Percentiles rank a stretch among this genome's conserved stretches.
These are phyloP conservation scores for Drosophila leonis DNA, from an alignment of 2,888 invertebrate genomes.

Conservation along the genomic window DNA sequence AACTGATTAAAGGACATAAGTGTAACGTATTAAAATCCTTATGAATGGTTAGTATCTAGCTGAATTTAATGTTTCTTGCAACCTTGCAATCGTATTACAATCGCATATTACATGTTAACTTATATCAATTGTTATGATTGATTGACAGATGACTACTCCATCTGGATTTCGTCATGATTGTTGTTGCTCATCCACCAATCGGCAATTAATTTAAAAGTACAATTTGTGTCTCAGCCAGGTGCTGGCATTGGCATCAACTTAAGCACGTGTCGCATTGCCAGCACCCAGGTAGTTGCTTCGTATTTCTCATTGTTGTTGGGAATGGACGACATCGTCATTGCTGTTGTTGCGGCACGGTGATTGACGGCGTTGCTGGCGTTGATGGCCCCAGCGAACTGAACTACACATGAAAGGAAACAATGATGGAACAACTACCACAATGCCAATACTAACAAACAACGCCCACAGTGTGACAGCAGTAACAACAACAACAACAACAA, in stretches of 20 bases:
- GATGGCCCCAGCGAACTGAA: conserved; percentile 33
- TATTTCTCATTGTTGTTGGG: conserved; percentile 5
- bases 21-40: neutral
- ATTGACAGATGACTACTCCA: neutral
- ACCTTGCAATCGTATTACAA: neutral
- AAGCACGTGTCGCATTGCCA: conserved; percentile 37
- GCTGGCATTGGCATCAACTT: conserved; percentile 17
- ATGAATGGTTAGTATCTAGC: neutral
- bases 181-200: neutral
- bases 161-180: neutral
- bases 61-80: neutral
- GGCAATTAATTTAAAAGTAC: conserved; percentile 14
- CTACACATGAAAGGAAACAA: conserved; percentile 50
- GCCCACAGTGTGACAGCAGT: conserved; percentile 29
- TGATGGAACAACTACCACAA: conserved; percentile 45
- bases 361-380: conserved; percentile 45
- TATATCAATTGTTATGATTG: neutral
- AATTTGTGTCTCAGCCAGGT: conserved; percentile 1
- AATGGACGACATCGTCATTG: conserved; percentile 7
- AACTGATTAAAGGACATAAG: neutral
- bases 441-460: conserved; percentile 36
- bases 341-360: conserved; percentile 38
- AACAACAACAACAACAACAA: conserved; percentile 27
- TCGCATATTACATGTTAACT: neutral
- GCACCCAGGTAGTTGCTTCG: conserved; percentile 8